phyloP scores from a whole-genome alignment of 2,888 invertebrate genomes.

The Eristalis tenax region DNA sequence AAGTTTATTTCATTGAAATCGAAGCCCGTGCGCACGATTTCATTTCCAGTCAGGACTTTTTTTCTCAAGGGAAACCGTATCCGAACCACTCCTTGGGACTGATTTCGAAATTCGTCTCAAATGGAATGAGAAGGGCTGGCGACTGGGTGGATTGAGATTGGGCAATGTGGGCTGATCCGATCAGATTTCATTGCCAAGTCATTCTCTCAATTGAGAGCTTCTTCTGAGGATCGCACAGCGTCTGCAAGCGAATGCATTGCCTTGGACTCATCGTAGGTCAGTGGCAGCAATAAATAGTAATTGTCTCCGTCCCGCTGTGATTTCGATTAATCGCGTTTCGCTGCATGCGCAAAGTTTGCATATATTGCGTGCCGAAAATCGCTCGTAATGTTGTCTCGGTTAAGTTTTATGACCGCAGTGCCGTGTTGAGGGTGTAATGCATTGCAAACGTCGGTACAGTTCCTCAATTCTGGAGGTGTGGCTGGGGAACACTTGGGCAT shows the following conservation, averaged over 20 bases:
- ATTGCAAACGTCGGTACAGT: neutral
- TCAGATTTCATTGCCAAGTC: neutral
- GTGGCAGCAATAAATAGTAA: neutral
- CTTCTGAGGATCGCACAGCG: no score
- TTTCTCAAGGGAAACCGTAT: neutral
- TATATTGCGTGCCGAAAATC: neutral
- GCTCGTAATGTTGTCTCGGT: neutral
- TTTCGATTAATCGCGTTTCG: neutral
- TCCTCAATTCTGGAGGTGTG: neutral
- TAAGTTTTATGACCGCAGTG: neutral
- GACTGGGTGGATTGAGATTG: neutral
- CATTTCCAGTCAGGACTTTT: neutral
- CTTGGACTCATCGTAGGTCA: neutral
- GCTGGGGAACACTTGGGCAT: neutral
- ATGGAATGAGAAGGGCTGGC: neutral
- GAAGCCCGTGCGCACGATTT: slow-evolving; percentile 41
- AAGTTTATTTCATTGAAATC: slow-evolving; percentile 20
- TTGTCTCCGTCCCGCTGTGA: neutral
- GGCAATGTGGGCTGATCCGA: neutral
- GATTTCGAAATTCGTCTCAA: neutral
- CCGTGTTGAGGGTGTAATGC: neutral
- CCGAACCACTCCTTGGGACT: neutral
- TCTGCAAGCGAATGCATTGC: neutral
- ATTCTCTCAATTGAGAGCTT: no score
- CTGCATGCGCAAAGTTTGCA: neutral